Evolutionary conservation across 2,797 vertebrate genomes (phyloP), one percentile per base, ranked within the genome.

Genomic region (Eospalax fontanierii): DNA sequence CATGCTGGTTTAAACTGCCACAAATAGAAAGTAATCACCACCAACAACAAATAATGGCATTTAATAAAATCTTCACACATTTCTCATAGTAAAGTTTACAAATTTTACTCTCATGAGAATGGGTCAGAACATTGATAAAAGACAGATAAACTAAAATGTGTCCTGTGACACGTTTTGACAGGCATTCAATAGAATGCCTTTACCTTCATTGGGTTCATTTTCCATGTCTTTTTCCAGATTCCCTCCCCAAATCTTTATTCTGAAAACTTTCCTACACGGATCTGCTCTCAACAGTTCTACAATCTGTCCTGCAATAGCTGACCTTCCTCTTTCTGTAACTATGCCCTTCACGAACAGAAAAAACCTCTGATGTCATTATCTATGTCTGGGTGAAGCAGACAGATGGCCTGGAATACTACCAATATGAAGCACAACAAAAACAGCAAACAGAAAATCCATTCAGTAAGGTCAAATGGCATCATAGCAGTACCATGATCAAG

Each of bases 391-490:
- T 63, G n/a, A 82, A 38, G 83, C 70, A 91, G 84, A 95, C 95
- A 97, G 96, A 95, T 95, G 95, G 95, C 91, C 54, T 95, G 95
- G 95, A 95, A 89, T 78, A 83, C 82, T 87, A 95, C 91, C 95
- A 97, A 90, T 4, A 87, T 46, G 2, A 15, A 87, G 35, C 35
- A 87, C 1, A 76, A 61, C 24, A 66, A 66, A 91, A 89, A 26
- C 4, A 76, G 18, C 54, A 65, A 96, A 94, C 46, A 22, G 16
- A 73, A 93, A 93, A 90, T 14, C 9, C 26, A 57, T 16, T n/a
- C 28, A 87, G 59, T 33, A 70, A 95, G 33, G 75, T 89, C 75
- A 87, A 95, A 91, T 10, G 1, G 19, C 33, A 16, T 11, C 35
- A 30, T 0, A 63, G 28, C 11, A 94, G 33, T 14, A 75, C 43